Evolutionary conservation across 2,113 vertebrate genomes (phyloP).

Genomic region (Hippoglossus stenolepis): DNA sequence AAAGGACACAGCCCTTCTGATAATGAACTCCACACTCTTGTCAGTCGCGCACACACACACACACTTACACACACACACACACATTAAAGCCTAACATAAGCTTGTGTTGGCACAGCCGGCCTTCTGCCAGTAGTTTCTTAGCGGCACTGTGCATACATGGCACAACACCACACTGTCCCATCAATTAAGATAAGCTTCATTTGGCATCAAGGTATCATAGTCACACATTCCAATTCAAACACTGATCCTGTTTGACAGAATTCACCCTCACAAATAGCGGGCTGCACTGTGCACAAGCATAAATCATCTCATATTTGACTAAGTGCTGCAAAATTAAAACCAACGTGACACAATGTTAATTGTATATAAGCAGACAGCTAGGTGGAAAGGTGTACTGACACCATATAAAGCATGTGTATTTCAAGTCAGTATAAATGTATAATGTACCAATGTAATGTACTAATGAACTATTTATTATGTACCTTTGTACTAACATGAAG

Average conservation of each 20-base stretch:
- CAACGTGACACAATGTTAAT: slow-evolving; percentile 27
- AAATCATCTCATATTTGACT: slow-evolving; percentile 35
- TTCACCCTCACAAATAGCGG: slow-evolving; percentile 8
- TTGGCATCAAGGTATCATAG: slow-evolving; percentile 16
- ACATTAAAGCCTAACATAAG: slow-evolving; percentile 24
- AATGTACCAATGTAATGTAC: too few species aligned
- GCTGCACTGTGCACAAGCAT: slow-evolving; percentile 2
- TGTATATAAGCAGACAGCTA: slow-evolving; percentile 18
- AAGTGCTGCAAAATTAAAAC: slow-evolving; percentile 40
- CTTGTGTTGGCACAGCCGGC: slow-evolving; percentile 21
- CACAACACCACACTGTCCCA: background rate
- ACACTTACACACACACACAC: too few species aligned
- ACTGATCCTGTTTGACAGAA: slow-evolving; percentile 35
- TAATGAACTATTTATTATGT: too few species aligned
- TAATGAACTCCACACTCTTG: slow-evolving; percentile 65
- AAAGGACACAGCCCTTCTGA: slow-evolving; percentile 43
- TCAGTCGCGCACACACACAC: background rate
- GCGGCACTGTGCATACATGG: slow-evolving; percentile 10
- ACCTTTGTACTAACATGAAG: too few species aligned
- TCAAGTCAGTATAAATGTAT: too few species aligned
- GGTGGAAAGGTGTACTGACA: slow-evolving; percentile 6
- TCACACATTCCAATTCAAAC: slow-evolving; percentile 8
- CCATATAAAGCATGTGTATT: too few species aligned
- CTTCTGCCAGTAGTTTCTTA: slow-evolving; percentile 22
- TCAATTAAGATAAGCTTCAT: slow-evolving; percentile 28